Conservation (phyloP, 2,113 vertebrate genomes). For the Gymnorhina tibicen region DNA sequence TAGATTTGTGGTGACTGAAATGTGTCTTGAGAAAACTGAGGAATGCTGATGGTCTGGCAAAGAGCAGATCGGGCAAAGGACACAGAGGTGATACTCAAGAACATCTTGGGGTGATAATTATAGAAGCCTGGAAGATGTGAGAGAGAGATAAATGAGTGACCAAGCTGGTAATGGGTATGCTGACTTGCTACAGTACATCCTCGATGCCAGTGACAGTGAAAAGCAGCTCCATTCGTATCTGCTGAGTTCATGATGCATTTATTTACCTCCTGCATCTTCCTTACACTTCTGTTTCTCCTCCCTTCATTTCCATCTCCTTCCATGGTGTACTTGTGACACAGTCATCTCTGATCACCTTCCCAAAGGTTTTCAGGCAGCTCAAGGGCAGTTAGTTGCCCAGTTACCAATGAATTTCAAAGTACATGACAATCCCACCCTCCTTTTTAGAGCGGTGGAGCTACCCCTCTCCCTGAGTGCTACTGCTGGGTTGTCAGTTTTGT, state of each 20-base stretch:
- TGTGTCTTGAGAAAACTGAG: background rate
- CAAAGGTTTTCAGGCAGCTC: background rate
- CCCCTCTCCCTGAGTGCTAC: background rate
- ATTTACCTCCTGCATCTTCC: background rate
- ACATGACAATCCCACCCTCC: background rate
- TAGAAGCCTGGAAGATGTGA: background rate
- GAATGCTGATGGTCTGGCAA: background rate
- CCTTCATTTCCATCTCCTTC: background rate
- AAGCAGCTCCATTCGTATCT: background rate
- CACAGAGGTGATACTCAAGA: background rate
- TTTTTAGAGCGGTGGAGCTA: background rate
- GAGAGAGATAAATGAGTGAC: background rate
- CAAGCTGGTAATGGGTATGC: background rate
- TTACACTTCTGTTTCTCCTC: background rate
- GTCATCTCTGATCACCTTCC: background rate
- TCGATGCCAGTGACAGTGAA: background rate
- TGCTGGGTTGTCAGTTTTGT: background rate
- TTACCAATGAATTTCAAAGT: background rate
- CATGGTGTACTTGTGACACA: background rate
- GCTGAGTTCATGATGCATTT: background rate
- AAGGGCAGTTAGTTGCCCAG: background rate
- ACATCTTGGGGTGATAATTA: background rate
- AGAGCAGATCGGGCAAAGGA: background rate
- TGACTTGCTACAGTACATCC: background rate
- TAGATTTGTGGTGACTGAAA: background rate